Base-by-base conservation (phyloP, 2,113 vertebrate species). In the Arenaria interpres region DNA sequence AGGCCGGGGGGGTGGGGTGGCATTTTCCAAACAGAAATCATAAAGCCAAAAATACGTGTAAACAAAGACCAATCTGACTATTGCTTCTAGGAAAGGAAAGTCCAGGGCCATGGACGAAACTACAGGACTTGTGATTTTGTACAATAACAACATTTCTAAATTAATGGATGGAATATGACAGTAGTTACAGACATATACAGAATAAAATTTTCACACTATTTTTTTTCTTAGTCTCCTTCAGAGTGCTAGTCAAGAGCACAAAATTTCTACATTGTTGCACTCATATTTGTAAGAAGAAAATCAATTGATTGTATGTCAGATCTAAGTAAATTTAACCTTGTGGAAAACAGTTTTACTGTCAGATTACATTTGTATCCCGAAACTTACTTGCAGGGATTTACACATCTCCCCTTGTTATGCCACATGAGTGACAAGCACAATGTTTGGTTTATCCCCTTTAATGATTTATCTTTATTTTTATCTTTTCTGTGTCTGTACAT, bases 1-100 rank as follows among this genome's bases (percentile, higher is more conserved):
- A 57, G 12, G 24, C 2, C 2, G 6, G 13, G 27, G 21, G 16
- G 10, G 3, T 32, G 35, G 2, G 3, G 18, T 62, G 60, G 4
- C 2, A 3, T 51, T 37, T 66, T 69, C 60, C 0, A 71, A 74
- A 33, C 1, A 51, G 63, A 64, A 43, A 46, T 51, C 51, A 73
- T 39, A 80, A 80, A 89, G 59, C 21, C 1, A 76, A 83, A 76
- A 54, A 33, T 46, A 25, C 0, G 2, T 18, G 43, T 41, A 32
- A 86, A 54, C 14, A 10, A 80, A 69, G 5, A n/a, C 57, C 39
- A 89, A 25, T 19, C 41, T 66, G 39, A 28, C 46, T 43, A 5
- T 35, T 84, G 9, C 13, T 88, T 74, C 22, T 60, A 15, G 17
- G 13, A 54, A 88, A 72, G 32, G 5, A 33, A 89, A 64, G 23